These are phyloP conservation scores for Athene noctua DNA, from an alignment of 2,113 vertebrate species.

Conservation along the genomic window DNA sequence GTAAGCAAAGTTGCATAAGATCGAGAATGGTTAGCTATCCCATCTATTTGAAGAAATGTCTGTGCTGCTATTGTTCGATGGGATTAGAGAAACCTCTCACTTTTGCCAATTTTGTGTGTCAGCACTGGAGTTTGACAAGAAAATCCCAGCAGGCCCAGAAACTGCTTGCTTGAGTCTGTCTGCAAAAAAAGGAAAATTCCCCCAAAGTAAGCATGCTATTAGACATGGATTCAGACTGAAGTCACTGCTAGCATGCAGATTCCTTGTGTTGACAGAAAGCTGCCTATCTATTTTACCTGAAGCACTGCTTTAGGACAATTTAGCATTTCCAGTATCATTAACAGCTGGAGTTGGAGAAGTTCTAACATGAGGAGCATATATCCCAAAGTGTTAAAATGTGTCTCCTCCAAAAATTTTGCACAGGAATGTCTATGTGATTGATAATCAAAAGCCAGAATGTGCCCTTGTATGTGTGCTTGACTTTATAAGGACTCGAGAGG, in stretches of 20 bases:
- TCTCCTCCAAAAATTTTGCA: not conserved
- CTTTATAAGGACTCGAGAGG: not conserved
- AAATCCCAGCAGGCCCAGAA: conserved; percentile 6
- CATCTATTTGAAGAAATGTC: not conserved
- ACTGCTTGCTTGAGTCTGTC: not conserved
- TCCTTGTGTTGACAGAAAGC: not conserved
- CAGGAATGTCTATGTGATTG: not conserved
- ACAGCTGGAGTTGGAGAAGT: not conserved
- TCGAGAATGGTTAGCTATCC: not conserved
- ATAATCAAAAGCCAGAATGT: not conserved
- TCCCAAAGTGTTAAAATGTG: not conserved
- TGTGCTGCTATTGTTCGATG: not conserved
- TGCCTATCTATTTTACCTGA: not conserved
- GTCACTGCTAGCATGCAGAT: not conserved
- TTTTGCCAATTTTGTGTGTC: conserved; percentile 28
- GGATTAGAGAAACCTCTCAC: not conserved
- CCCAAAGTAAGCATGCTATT: accelerated
- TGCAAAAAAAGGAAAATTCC: not conserved
- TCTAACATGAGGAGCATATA: not conserved
- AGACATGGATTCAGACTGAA: not conserved
- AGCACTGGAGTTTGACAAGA: conserved; percentile 3
- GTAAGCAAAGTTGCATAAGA: not conserved
- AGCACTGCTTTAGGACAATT: not conserved
- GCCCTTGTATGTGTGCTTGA: not conserved
- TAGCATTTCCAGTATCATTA: not conserved